phyloP scores from a whole-genome alignment of 2,113 vertebrate species.

The Okapia johnstoni region DNA sequence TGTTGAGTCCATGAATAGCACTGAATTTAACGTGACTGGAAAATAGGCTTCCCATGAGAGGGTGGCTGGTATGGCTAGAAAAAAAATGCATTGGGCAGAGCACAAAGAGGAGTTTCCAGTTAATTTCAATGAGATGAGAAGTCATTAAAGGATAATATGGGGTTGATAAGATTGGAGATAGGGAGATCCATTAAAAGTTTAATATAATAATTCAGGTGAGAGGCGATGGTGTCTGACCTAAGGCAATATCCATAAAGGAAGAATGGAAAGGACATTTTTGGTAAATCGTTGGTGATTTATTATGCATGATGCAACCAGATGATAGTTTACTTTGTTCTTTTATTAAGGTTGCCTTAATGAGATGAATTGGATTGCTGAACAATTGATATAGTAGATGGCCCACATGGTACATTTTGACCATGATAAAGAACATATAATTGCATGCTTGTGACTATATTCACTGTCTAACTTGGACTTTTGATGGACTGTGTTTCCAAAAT shows the following conservation, averaged over 20 bases:
- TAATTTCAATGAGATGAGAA: constrained; percentile 5
- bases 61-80: neutral
- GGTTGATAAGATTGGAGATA: neutral
- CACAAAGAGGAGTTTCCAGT: neutral
- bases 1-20: neutral
- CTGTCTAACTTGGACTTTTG: neutral
- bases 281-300: constrained; percentile 40
- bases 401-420: neutral
- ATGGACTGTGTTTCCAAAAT: neutral
- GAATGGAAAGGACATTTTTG: constrained; percentile 14
- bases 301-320: constrained; percentile 6
- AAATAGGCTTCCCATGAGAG: neutral
- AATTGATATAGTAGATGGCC: constrained; percentile 13
- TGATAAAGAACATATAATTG: neutral
- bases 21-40: neutral
- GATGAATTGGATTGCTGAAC: constrained; percentile 36
- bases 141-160: neutral
- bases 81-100: neutral
- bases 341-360: constrained; percentile 42
- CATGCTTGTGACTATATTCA: neutral
- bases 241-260: neutral
- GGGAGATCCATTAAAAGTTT: neutral
- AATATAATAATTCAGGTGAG: constrained; percentile 1
- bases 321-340: constrained; percentile 36
- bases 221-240: neutral